Conservation (phyloP, 53 echinoderm and acorn worm genomes). For the Astropecten irregularis region DNA sequence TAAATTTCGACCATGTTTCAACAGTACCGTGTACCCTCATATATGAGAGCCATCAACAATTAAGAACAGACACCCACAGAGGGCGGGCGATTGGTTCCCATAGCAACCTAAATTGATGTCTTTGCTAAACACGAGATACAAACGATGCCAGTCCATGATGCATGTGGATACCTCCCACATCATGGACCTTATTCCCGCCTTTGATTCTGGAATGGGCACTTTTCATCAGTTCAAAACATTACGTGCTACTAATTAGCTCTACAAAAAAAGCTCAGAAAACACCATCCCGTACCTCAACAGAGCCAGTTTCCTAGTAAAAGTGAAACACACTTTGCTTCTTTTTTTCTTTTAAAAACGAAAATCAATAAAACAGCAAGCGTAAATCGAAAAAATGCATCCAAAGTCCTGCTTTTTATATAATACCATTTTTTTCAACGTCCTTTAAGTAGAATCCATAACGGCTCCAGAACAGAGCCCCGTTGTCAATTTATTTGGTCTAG, state of each 20-base stretch:
- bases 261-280: conserved; percentile 42
- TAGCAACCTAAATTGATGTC: neutral
- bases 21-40: neutral
- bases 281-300: conserved; percentile 3
- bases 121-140: conserved; percentile 50
- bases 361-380: conserved; percentile 59
- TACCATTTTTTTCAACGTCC: neutral
- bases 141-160: conserved; percentile 13
- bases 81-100: too few species aligned
- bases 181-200: neutral
- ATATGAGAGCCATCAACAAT: neutral
- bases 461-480: neutral
- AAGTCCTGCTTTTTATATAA: conserved; percentile 16
- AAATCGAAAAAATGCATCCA: conserved; percentile 30
- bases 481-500: too few species aligned
- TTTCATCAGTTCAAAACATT: conserved; percentile 43
- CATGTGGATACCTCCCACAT: neutral
- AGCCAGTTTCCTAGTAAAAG: conserved; percentile 21
- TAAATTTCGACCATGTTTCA: too few species aligned
- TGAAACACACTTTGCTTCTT: conserved; percentile 34
- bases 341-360: neutral
- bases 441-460: conserved; percentile 42
- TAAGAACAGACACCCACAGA: conserved; percentile 7
- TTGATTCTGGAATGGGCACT: neutral
- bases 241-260: conserved; percentile 59